Conservation (phyloP, 1,140 invertebrate species). For the Drosophila lacertosa region DNA sequence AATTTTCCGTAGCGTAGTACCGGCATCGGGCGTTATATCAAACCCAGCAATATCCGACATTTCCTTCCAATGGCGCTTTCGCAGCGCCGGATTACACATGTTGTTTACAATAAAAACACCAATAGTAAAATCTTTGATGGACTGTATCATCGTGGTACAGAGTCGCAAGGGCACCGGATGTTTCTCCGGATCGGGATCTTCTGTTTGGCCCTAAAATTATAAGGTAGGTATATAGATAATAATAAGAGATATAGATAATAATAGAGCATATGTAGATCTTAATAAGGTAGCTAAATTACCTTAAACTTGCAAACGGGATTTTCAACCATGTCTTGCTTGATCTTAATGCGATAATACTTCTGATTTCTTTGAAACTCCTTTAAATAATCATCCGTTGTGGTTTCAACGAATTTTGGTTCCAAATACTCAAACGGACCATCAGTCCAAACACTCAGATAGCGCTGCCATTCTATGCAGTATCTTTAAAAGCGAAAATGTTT, state of each 20-base stretch:
- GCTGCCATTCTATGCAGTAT: slow-evolving; percentile 89
- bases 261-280: not conserved
- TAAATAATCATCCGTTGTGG: slow-evolving; percentile 88
- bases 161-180: slow-evolving; percentile 91
- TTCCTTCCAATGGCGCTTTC: slow-evolving; percentile 95
- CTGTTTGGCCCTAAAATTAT: slow-evolving; percentile 86
- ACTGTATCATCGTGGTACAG: slow-evolving; percentile 88
- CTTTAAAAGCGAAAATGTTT: slow-evolving; percentile 46
- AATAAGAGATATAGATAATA: not conserved
- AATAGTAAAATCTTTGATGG: slow-evolving; percentile 92
- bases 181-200: slow-evolving; percentile 90
- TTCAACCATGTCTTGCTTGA: slow-evolving; percentile 90
- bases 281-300: slow-evolving; percentile 56
- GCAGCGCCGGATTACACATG: slow-evolving; percentile 94
- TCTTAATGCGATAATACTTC: slow-evolving; percentile 91
- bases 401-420: slow-evolving; percentile 89
- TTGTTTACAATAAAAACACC: slow-evolving; percentile 92
- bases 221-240: not conserved
- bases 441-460: slow-evolving; percentile 93
- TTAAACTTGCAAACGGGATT: slow-evolving; percentile 87
- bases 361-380: slow-evolving; percentile 91
- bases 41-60: slow-evolving; percentile 93
- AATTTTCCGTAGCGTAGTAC: slow-evolving; percentile 93
- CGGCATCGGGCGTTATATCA: slow-evolving; percentile 93
- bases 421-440: slow-evolving; percentile 95